phyloP scores from a whole-genome alignment of 2,797 vertebrate genomes.

The Sebastes diploproa region DNA sequence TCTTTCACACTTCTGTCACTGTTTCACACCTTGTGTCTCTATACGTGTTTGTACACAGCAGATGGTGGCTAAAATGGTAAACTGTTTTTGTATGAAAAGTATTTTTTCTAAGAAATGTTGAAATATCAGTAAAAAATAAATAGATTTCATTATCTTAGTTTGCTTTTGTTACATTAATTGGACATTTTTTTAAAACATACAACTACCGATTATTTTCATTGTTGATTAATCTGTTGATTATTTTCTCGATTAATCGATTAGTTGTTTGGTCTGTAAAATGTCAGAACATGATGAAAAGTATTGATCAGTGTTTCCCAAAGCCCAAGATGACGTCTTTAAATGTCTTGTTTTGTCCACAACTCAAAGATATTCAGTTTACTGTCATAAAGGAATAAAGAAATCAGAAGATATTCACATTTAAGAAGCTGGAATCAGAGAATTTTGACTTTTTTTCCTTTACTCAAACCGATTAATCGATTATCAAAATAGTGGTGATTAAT shows the following conservation, averaged over 20 bases:
- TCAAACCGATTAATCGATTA: background rate
- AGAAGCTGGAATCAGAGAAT: background rate
- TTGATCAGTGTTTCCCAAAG: background rate
- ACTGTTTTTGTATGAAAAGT: constrained; percentile 48
- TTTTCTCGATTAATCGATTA: background rate
- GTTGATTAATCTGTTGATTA: background rate
- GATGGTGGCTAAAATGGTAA: constrained; percentile 6
- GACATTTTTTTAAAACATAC: background rate
- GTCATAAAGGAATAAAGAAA: background rate
- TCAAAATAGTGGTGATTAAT: background rate
- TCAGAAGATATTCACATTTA: background rate
- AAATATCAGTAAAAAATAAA: constrained; percentile 12
- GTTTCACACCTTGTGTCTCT: constrained; percentile 8
- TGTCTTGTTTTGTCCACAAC: too few relatives aligned
- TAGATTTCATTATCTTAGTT: background rate
- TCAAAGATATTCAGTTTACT: too few relatives aligned
- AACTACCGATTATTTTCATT: too few relatives aligned
- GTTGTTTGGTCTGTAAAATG: background rate
- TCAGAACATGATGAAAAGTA: background rate
- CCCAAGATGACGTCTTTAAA: too few relatives aligned
- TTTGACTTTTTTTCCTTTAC: too few relatives aligned
- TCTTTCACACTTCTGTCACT: background rate
- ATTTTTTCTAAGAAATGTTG: constrained; percentile 65
- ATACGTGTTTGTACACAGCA: constrained; percentile 8
- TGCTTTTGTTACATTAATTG: background rate